phyloP scores from a whole-genome alignment of 2,888 invertebrate species.

The Lepidocyrtinus sp. region DNA sequence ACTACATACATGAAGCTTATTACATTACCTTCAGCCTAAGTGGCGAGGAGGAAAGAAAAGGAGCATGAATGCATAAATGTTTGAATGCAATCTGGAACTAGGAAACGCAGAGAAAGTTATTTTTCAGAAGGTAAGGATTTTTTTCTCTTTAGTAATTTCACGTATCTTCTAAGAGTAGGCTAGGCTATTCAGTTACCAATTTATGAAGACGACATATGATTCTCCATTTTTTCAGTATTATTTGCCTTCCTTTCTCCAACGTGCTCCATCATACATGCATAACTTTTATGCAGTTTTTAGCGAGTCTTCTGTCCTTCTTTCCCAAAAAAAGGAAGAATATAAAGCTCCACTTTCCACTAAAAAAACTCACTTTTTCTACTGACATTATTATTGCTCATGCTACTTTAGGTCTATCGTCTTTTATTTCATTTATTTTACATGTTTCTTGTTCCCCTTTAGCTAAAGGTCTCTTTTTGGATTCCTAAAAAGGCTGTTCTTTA shows the following conservation, averaged over 20 bases:
- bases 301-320: conserved; percentile 5
- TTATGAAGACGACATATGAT: conserved; percentile 12
- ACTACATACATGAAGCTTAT: conserved; percentile 9
- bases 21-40: conserved; percentile 14
- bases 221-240: not conserved
- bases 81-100: conserved; percentile 14
- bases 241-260: conserved; percentile 1
- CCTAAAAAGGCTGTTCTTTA: not conserved
- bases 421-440: not conserved
- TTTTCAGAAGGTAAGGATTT: not conserved
- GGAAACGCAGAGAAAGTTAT: not conserved
- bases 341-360: not conserved
- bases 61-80: conserved; percentile 16
- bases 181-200: conserved; percentile 12
- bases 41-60: conserved; percentile 4
- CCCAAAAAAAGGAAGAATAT: not conserved
- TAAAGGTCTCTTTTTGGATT: not conserved
- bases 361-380: conserved; percentile 1
- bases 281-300: conserved; percentile 11
- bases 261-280: conserved; percentile 13
- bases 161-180: not conserved
- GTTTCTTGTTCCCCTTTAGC: not conserved
- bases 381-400: conserved; percentile 12
- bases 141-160: not conserved
- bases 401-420: not conserved